Evolutionary conservation across 2,888 invertebrate species (phyloP), one percentile per base, ranked within the genome.

Genomic region (Lysandra bellargus): DNA sequence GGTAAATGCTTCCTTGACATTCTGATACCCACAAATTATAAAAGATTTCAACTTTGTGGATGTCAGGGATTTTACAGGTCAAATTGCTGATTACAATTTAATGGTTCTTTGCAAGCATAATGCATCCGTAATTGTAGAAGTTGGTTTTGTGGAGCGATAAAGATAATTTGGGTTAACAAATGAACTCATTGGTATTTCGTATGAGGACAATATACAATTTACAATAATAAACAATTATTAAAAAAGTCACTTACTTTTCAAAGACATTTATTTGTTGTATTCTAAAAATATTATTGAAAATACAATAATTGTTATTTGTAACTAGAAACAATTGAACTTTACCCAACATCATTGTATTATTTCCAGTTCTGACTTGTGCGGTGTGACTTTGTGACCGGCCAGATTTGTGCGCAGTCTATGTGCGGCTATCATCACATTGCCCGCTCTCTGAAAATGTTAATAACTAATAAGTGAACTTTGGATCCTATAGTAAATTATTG

Each of bases 371-470:
- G 74, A 44, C n/a, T 78, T 49, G 60, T 74, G 60, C 12, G 75
- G 64, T 37, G 77, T 53, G 40, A 79, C 81, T 9, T 82, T 81
- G 37, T 80, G 80, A 6, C 79, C 79, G 4, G 81, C 81, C 30
- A 83, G 82, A 40, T 85, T 82, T 14, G 80, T 84, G 5, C 87
- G 85, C 0, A 87, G 81, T 1, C 87, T 84, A 40, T 85, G 84
- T 0, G 86, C 86, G 0, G 87, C 87, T 40, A 86, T 87, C 86
- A 87, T 82, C 17, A 87, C 85, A 78, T 86, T 86, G 0, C 85
- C 86, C 12, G 85, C 86, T 78, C 85, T 82, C 86, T 86, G 83
- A 73, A 76, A 79, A 78, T 37, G 4, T 37, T 5, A 64, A 40
- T 78, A 40, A n/a, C 17, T 64, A 76, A n/a, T 64, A 76, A n/a